Base-by-base conservation (phyloP, 2,113 vertebrate species). In the Xenotilapia leptura region DNA sequence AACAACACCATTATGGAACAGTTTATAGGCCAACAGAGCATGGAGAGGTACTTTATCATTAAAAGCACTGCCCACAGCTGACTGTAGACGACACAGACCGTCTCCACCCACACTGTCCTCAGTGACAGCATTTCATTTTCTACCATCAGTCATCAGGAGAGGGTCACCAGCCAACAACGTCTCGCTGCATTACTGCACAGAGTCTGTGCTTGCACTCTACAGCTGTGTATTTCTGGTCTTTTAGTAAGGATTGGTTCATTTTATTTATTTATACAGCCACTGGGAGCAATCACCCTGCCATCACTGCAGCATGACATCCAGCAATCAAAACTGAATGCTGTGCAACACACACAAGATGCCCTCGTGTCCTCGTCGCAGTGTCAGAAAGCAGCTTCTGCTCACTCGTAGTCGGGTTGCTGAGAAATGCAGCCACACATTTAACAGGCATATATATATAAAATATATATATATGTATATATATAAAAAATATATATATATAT, bases 401-500 rank as follows among this genome's bases (percentile, higher is more conserved):
- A 38, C 77, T 77, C 56, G 26, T 89, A 86, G 91, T 86, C 87
- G 17, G 51, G 75, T 83, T 54, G 77, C 56, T 79, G 28, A 40
- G 26, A 56, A 81, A 86, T 75, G 79, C 51, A 85, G 54, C 80
- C 8, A 60, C 15, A 73, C 9, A 77, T 85, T 26, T 13, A 23
- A 55, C 10, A 54, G n/a, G 2, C 3, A 7, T 7, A 6, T 1
- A 7, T 7, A 2, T 3, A 2, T 3, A 2, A 1, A 6, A 2
- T 0, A 9, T 3, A 14, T 14, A 6, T 6, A 45, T 5, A 12
- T 1, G 6, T 14, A 4, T 2, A 47, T 4, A 17, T 4, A 3
- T 21, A 6, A 3, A 6, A 10, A 0, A 0, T 0, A 5, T 2
- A 1, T 5, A 51, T 3, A 1, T 3, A n/a, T 21, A 6, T 0